Evolutionary conservation across 2,113 vertebrate species (phyloP).

Genomic region (Paraplagusia blochii): DNA sequence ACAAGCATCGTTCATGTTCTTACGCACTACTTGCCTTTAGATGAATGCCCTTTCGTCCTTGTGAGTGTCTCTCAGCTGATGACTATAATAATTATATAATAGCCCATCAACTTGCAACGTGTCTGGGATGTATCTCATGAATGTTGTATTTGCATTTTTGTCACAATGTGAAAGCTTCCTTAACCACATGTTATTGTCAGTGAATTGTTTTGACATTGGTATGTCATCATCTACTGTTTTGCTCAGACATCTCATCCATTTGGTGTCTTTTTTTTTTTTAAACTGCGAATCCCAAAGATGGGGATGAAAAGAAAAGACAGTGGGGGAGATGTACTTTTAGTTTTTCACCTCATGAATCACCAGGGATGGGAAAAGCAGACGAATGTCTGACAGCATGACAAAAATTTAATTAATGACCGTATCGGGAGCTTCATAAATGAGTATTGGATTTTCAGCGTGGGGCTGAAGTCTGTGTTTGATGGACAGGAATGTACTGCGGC

Average conservation of each 20-base stretch:
- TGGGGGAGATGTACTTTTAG: conserved; percentile 46
- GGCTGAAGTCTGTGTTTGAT: conserved; percentile 37
- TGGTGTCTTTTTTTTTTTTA: conserved; percentile 15
- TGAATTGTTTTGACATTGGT: conserved; percentile 66
- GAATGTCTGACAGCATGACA: conserved; percentile 40
- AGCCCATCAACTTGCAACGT: conserved; percentile 61
- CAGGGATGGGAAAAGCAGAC: conserved; percentile 11
- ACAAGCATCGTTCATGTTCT: conserved; percentile 40
- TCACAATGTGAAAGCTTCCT: conserved; percentile 56
- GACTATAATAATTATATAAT: conserved; percentile 65
- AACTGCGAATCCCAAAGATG: conserved; percentile 11
- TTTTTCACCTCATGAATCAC: conserved; percentile 39
- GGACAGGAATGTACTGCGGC: conserved; percentile 25
- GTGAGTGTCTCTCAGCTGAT: conserved; percentile 56
- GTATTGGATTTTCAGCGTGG: conserved; percentile 60
- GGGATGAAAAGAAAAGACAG: conserved; percentile 27
- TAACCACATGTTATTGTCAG: conserved; percentile 46
- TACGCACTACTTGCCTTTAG: conserved; percentile 43
- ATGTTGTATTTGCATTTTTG: conserved; percentile 62
- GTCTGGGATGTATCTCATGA: conserved; percentile 56
- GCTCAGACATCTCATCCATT: conserved; percentile 55
- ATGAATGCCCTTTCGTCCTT: conserved; percentile 62
- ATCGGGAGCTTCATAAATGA: conserved; percentile 50
- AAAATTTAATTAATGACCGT: conserved; percentile 59
- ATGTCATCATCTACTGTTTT: conserved; percentile 46